phyloP scores from a whole-genome alignment of 2,113 vertebrate species.

The Caretta caretta region DNA sequence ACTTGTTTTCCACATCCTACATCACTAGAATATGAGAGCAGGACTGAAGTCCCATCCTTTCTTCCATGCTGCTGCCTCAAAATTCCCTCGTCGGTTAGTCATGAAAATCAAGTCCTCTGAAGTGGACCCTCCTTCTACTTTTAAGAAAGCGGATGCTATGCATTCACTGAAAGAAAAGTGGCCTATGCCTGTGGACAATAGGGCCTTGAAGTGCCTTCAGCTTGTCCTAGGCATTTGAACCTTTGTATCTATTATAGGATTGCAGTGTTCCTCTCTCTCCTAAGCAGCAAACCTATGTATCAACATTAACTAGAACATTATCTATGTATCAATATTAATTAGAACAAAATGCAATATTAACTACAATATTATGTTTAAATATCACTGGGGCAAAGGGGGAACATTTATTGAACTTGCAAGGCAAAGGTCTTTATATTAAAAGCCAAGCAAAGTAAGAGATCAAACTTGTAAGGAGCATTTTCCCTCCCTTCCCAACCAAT shows the following conservation, averaged over 20 bases:
- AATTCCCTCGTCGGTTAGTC: background rate
- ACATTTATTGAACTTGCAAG: background rate
- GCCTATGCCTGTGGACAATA: background rate
- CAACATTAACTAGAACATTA: background rate
- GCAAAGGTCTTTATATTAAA: background rate
- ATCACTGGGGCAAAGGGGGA: background rate
- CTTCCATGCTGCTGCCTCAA: fast-evolving
- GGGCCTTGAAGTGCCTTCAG: background rate
- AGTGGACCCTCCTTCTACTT: background rate
- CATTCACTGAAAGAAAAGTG: background rate
- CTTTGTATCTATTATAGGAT: background rate
- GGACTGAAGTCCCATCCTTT: background rate
- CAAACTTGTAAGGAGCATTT: background rate
- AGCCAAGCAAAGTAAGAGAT: background rate
- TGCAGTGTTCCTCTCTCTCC: background rate
- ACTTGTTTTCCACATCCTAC: background rate
- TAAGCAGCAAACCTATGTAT: background rate
- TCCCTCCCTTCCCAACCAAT: background rate
- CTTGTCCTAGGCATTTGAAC: background rate
- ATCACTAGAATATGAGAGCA: background rate
- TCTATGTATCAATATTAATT: background rate
- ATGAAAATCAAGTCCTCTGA: background rate
- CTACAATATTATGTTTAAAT: background rate
- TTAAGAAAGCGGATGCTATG: background rate
- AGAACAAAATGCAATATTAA: background rate